Evolutionary conservation across 2,888 invertebrate species (phyloP).

Genomic region (Cacoxenus indagator): DNA sequence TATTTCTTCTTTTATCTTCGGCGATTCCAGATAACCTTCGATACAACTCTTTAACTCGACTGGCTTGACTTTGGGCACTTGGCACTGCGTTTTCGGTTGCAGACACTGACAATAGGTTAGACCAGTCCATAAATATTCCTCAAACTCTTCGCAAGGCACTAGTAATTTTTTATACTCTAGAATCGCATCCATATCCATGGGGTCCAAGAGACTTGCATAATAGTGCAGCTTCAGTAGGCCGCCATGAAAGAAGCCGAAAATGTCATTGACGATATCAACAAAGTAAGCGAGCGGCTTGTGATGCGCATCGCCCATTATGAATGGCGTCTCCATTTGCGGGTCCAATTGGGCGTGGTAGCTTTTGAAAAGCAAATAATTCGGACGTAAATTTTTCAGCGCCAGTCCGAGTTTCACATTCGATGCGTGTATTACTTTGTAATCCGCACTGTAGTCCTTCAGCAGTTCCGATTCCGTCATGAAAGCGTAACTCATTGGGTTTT

Average conservation of each 20-base stretch:
- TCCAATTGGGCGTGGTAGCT: slow-evolving; percentile 41
- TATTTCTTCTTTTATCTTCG: no score
- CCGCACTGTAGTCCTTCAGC: not conserved
- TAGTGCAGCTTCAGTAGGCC: slow-evolving; percentile 46
- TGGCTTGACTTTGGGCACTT: not conserved
- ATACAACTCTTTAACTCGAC: not conserved
- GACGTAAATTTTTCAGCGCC: slow-evolving; percentile 40
- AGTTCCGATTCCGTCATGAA: not conserved
- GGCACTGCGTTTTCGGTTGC: slow-evolving; percentile 26
- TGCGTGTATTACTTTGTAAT: not conserved
- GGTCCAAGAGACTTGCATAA: slow-evolving; percentile 49
- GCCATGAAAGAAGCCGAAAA: slow-evolving; percentile 57
- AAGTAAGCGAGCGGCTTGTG: slow-evolving; percentile 61
- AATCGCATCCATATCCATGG: slow-evolving; percentile 42
- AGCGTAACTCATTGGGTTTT: not conserved
- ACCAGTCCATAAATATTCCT: slow-evolving; percentile 53
- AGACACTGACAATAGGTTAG: slow-evolving; percentile 59
- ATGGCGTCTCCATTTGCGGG: slow-evolving; percentile 35
- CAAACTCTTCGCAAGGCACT: slow-evolving; percentile 54
- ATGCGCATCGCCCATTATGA: slow-evolving; percentile 55
- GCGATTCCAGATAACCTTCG: not conserved
- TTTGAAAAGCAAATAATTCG: slow-evolving; percentile 43
- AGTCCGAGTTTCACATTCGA: slow-evolving; percentile 6
- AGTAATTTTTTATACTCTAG: slow-evolving; percentile 47
- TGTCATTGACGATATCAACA: slow-evolving; percentile 51